A percentile compares a stretch with the other conserved stretches of the same genome.
Evolutionary conservation across 30 jellyfish, hydroid and myxozoan genomes (phyloP).

Genomic region (Pelagia noctiluca): DNA sequence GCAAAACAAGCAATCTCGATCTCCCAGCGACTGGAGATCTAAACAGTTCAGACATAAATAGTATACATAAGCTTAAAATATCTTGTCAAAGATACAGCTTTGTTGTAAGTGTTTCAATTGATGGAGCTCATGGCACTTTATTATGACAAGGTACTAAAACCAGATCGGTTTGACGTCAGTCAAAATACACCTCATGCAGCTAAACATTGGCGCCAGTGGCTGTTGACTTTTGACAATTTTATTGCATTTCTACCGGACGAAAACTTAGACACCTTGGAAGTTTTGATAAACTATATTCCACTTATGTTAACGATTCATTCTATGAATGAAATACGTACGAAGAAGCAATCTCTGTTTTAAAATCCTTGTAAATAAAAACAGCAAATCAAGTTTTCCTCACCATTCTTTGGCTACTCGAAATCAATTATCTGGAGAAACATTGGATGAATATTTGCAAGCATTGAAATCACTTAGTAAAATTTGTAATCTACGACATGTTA

Average conservation of each 20-base stretch:
- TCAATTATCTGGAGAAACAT: conserved; percentile 63
- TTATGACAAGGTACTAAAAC: no score
- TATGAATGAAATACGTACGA: conserved; percentile 59
- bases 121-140: no score
- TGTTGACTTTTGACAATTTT: conserved; percentile 68
- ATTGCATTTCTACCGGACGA: conserved; percentile 57
- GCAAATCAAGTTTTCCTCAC: conserved; percentile 75
- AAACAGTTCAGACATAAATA: no score
- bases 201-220: conserved; percentile 76
- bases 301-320: conserved; percentile 53
- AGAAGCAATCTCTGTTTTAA: conserved; percentile 53
- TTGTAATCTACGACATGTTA: conserved; percentile 55
- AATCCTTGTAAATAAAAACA: conserved; percentile 63
- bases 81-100: no score
- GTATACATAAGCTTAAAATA: no score
- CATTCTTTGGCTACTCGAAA: conserved; percentile 75
- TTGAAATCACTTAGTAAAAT: conserved; percentile 68
- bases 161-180: conserved; percentile 61
- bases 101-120: no score
- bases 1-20: no score
- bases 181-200: conserved; percentile 68
- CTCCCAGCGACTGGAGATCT: no score
- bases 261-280: conserved; percentile 48
- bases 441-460: conserved; percentile 80
- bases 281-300: conserved; percentile 60